Conservation (phyloP, 2,113 vertebrate species). For the Raja brachyura region DNA sequence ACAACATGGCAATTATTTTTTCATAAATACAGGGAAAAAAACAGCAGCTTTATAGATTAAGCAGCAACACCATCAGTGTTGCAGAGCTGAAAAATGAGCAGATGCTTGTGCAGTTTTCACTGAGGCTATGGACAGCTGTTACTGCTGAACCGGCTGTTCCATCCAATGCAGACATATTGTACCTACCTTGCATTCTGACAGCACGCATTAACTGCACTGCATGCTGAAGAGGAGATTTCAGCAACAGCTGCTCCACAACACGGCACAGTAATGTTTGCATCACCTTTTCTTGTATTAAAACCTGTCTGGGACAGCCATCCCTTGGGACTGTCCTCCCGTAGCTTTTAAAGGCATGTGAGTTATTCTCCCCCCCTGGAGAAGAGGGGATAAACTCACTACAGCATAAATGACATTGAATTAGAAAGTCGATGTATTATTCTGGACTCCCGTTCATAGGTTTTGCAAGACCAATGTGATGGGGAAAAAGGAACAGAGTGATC, state of each 20-base stretch:
- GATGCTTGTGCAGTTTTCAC: conserved; percentile 70
- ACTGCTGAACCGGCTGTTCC: conserved; percentile 56
- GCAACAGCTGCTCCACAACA: conserved; percentile 54
- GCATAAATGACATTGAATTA: background rate
- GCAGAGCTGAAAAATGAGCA: conserved; percentile 78
- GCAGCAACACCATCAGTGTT: conserved; percentile 72
- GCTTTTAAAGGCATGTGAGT: background rate
- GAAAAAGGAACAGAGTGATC: background rate
- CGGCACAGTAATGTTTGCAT: conserved; percentile 38
- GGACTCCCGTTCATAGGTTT: background rate
- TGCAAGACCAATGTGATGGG: background rate
- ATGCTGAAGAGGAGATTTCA: conserved; percentile 59
- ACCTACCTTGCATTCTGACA: conserved; percentile 63
- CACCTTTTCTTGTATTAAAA: conserved; percentile 15
- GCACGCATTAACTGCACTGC: conserved; percentile 63
- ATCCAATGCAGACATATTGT: conserved; percentile 67
- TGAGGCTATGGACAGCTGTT: conserved; percentile 72
- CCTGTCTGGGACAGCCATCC: background rate
- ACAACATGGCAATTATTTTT: background rate
- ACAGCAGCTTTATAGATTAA: conserved; percentile 30
- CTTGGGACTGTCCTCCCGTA: background rate
- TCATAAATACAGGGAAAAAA: background rate
- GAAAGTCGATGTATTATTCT: background rate
- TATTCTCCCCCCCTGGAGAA: background rate
- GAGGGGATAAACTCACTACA: background rate